These are phyloP conservation scores for Drosophila mauritiana DNA, from an alignment of 1,140 invertebrate species.

Conservation along the genomic window DNA sequence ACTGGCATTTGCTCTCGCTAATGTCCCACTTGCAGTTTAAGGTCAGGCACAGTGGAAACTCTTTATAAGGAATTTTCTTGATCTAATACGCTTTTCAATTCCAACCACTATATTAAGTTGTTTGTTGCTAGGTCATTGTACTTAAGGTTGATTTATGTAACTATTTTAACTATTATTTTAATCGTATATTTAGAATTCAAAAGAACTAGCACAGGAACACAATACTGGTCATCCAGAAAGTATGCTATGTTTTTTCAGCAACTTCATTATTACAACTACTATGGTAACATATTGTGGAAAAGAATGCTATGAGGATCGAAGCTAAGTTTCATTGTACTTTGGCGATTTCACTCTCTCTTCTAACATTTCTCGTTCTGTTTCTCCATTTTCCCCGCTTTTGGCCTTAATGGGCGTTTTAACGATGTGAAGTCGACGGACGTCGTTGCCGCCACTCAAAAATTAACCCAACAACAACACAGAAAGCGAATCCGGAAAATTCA, in stretches of 20 bases:
- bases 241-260: not conserved
- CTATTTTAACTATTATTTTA: no score
- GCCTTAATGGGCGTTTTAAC: constrained; percentile 71
- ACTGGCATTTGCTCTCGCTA: constrained; percentile 65
- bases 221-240: no score
- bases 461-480: constrained; percentile 47
- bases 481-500: constrained; percentile 36
- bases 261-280: not conserved
- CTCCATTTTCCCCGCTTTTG: constrained; percentile 29
- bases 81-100: not conserved
- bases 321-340: constrained; percentile 2
- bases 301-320: no score
- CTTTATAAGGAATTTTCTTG: not conserved
- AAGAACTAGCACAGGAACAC: not conserved
- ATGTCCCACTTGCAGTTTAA: constrained; percentile 67
- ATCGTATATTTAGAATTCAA: not conserved
- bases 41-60: constrained; percentile 36
- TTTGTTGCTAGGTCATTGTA: no score
- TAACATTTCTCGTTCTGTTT: constrained; percentile 1
- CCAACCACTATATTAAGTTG: no score
- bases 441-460: constrained; percentile 62
- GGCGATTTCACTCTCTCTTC: constrained; percentile 10
- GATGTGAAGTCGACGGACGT: constrained; percentile 65
- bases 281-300: no score
- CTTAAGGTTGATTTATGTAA: no score